A percentile compares a stretch with the other conserved stretches of the same genome.
These are phyloP conservation scores for Dicentrarchus labrax DNA, from an alignment of 2,113 vertebrate genomes.

Conservation along the genomic window DNA sequence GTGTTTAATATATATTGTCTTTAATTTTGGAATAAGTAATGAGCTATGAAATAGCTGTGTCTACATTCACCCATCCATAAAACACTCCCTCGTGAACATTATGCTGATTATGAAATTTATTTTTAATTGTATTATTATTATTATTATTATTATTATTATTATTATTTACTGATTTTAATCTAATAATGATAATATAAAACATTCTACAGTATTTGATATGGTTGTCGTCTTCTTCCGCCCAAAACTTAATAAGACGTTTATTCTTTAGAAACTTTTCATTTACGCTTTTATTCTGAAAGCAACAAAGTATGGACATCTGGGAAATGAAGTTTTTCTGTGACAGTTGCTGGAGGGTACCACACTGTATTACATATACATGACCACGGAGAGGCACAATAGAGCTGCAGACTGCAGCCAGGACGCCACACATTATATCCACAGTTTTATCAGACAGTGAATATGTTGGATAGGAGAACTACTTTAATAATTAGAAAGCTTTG, in stretches of 20 bases:
- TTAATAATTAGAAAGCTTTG: too few species aligned
- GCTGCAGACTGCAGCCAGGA: background rate
- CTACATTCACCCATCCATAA: background rate
- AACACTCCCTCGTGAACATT: background rate
- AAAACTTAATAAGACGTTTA: background rate
- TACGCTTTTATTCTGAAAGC: slow-evolving; percentile 46
- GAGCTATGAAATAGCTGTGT: too few species aligned
- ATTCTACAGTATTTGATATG: background rate
- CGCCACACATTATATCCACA: background rate
- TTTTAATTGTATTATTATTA: too few species aligned
- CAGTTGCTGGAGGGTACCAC: rapidly evolving
- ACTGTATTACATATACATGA: slow-evolving; percentile 26
- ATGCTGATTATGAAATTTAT: too few species aligned
- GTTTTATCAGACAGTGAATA: too few species aligned
- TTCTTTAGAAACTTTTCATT: background rate
- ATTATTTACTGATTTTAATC: too few species aligned
- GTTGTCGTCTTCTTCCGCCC: background rate
- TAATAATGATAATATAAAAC: too few species aligned
- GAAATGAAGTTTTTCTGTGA: slow-evolving; percentile 37
- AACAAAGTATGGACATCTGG: slow-evolving; percentile 38
- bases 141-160: too few species aligned
- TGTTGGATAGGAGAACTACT: too few species aligned
- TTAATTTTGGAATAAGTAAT: too few species aligned
- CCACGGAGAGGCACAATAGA: slow-evolving; percentile 56
- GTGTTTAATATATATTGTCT: background rate